Evolutionary conservation across 2,797 vertebrate genomes (phyloP), one percentile per base, ranked within the genome.

Genomic region (Notolepis coatsorum): DNA sequence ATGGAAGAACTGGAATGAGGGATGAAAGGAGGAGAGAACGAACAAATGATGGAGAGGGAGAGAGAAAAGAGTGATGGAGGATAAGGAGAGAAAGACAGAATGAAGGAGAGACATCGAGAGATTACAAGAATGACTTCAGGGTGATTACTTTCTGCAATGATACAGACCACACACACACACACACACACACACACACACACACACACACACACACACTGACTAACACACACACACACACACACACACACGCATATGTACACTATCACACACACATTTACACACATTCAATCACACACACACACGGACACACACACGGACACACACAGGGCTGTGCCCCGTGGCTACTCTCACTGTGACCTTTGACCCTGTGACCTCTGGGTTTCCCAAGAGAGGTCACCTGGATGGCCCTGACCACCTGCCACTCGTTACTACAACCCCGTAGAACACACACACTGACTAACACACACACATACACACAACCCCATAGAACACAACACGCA

Each of bases 351-450:
- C 15, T 17, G 18, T 80, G 80, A 85, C 71, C 81, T 60, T 49
- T 53, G 75, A 82, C 78, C 84, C 41, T 72, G 49, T 47, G 77
- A 89, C 80, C 81, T 37, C 38, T 49, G 61, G 37, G 61, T 35
- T 17, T 81, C 71, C 68, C 53, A 61, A 61, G 60, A 79, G 67
- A 62, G 57, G 58, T 87, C 65, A 85, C 69, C 80, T 79, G 77
- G 62, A 75, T 28, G 1, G 18, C 12, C 28, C 37, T 58, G 73
- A 73, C 60, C 83, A 87, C 77, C 81, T 85, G 79, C 65, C 51
- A 56, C 61, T 30, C 12, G 37, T 84, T 73, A 61, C 46, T 7
- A 2, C 57, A 30, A 63, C 50, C 21, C 2, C 13, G 10, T 7
- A 39, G 9, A 35, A 42, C 31, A 35, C 55, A 55, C 43, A 49